Evolutionary conservation across 2,888 invertebrate species (phyloP).

Genomic region (Drosophila falleni): DNA sequence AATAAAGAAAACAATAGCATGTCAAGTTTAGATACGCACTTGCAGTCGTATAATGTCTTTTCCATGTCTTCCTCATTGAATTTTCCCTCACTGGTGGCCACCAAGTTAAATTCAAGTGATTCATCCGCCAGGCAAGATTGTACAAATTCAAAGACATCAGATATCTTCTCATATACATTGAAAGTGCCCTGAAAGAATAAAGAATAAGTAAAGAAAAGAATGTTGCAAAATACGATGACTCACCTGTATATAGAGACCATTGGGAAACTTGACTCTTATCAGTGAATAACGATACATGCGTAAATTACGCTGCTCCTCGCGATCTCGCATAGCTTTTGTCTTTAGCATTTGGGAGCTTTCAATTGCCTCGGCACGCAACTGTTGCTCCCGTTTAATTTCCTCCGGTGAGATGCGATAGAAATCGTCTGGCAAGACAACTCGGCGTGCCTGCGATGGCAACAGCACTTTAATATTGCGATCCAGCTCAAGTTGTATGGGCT

Average conservation of each 20-base stretch:
- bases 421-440: slow-evolving; percentile 91
- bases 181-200: slow-evolving; percentile 92
- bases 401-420: slow-evolving; percentile 94
- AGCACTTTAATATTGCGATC: slow-evolving; percentile 95
- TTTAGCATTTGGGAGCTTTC: slow-evolving; percentile 93
- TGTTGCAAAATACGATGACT: not conserved
- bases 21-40: slow-evolving; percentile 61
- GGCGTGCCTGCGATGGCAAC: slow-evolving; percentile 90
- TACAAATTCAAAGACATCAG: slow-evolving; percentile 92
- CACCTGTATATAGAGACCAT: slow-evolving; percentile 93
- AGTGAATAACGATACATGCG: slow-evolving; percentile 94
- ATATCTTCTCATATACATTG: slow-evolving; percentile 92
- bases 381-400: slow-evolving; percentile 94
- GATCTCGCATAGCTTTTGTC: slow-evolving; percentile 98
- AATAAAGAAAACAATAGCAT: not conserved
- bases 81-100: slow-evolving; percentile 88
- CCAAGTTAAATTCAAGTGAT: slow-evolving; percentile 90
- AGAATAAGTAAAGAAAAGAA: not conserved
- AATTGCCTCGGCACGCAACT: slow-evolving; percentile 90
- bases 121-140: slow-evolving; percentile 90
- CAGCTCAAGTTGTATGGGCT: slow-evolving; percentile 92
- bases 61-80: slow-evolving; percentile 89
- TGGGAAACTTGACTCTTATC: slow-evolving; percentile 95
- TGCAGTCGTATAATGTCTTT: slow-evolving; percentile 90
- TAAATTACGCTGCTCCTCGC: slow-evolving; percentile 92